phyloP scores from a whole-genome alignment of 2,113 vertebrate genomes.

The Danionella cerebrum region DNA sequence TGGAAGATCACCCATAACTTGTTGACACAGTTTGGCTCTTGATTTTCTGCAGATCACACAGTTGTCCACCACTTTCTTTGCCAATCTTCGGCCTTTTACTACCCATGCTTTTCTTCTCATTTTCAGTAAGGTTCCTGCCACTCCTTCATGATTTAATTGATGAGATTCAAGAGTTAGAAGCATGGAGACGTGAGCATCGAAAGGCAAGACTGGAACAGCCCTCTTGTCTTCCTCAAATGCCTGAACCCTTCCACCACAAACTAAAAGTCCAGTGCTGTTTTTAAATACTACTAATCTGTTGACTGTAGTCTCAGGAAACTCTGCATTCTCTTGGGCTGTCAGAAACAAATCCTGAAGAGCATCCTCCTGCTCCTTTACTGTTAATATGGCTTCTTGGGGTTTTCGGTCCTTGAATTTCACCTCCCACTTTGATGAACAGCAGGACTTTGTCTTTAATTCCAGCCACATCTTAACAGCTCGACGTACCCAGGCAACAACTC shows the following conservation, averaged over 20 bases:
- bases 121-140: too few relatives aligned
- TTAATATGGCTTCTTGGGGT: background rate
- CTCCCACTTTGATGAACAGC: background rate
- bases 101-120: too few relatives aligned
- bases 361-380: background rate
- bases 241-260: slow-evolving; percentile 10
- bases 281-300: background rate
- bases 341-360: background rate
- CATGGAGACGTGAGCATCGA: background rate
- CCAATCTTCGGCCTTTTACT: too few relatives aligned
- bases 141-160: too few relatives aligned
- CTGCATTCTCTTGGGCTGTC: background rate
- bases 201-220: slow-evolving; percentile 6
- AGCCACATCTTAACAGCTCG: background rate
- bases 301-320: background rate
- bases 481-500: background rate
- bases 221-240: background rate
- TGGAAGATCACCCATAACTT: too few relatives aligned
- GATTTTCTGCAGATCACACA: too few relatives aligned
- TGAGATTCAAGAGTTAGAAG: background rate
- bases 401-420: background rate
- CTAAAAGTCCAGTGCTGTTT: background rate
- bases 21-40: too few relatives aligned
- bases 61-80: too few relatives aligned
- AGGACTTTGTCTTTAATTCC: background rate